These are phyloP conservation scores for Odontocolon sp. DNA, from an alignment of 2,888 invertebrate genomes.

Conservation along the genomic window DNA sequence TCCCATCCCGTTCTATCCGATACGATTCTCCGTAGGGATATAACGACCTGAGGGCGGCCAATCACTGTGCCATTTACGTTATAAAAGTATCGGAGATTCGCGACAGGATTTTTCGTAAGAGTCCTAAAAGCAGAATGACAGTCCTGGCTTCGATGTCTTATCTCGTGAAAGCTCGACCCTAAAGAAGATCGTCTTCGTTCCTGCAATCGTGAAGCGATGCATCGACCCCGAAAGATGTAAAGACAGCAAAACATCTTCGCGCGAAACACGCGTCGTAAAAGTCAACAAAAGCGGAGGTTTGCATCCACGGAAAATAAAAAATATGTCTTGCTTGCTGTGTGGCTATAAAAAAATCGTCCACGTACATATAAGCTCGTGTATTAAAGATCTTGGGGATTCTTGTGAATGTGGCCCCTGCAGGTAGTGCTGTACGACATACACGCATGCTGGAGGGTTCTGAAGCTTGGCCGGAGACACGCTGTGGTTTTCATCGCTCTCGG, in stretches of 20 bases:
- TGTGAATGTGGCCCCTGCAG: constrained; percentile 9
- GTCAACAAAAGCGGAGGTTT: constrained; percentile 39
- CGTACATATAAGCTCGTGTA: constrained; percentile 1
- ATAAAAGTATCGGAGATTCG: constrained; percentile 3
- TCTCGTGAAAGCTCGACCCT: constrained; percentile 5
- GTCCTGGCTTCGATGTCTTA: constrained; percentile 5
- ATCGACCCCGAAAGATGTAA: constrained; percentile 7
- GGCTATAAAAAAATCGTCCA: constrained; percentile 37
- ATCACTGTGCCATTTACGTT: neutral
- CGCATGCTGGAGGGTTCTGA: neutral
- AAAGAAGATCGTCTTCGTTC: neutral
- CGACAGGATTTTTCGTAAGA: no score
- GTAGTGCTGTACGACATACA: constrained; percentile 17
- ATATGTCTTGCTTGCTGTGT: constrained; percentile 1
- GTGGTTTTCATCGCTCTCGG: neutral
- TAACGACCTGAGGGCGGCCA: no score
- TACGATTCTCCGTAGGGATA: no score
- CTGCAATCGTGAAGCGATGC: neutral
- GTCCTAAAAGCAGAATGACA: neutral
- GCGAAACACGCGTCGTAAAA: constrained; percentile 42
- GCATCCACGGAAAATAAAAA: constrained; percentile 28
- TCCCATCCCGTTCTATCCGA: no score
- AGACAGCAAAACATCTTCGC: constrained; percentile 8
- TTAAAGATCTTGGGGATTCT: neutral
- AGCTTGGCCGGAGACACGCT: constrained; percentile 1